Conservation (phyloP, 1,140 invertebrate genomes). For the Hyposmocoma kahamanoa region DNA sequence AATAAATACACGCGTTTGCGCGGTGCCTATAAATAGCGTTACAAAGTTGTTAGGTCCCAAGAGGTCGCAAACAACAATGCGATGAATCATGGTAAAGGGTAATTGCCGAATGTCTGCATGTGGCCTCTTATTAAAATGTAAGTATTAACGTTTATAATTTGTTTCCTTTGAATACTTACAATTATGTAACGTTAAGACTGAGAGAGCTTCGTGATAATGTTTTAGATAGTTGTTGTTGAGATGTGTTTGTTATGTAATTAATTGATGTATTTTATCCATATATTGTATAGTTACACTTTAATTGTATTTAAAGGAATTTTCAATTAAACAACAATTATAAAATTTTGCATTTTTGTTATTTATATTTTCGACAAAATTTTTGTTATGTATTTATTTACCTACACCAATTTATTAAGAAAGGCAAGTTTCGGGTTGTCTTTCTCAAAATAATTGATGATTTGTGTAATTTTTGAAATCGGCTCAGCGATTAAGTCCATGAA, state of each 20-base stretch:
- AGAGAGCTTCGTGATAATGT: not conserved
- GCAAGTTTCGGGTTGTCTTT: conserved; percentile 52
- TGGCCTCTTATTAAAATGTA: too few species aligned
- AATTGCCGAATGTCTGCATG: too few species aligned
- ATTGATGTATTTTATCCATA: too few species aligned
- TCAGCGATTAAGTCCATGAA: not conserved
- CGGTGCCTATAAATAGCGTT: too few species aligned
- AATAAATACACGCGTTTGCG: too few species aligned
- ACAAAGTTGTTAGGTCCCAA: too few species aligned
- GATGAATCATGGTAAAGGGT: too few species aligned
- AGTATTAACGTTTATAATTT: too few species aligned
- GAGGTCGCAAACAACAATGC: too few species aligned
- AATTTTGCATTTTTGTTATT: not conserved
- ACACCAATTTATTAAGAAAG: conserved; percentile 61
- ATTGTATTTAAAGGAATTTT: not conserved
- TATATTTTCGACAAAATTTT: not conserved
- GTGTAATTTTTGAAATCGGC: too few species aligned
- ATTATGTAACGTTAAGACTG: not conserved
- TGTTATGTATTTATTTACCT: too few species aligned
- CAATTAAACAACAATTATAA: conserved; percentile 1
- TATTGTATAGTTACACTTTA: not conserved
- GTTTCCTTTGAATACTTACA: too few species aligned
- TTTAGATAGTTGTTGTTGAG: not conserved
- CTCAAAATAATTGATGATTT: conserved; percentile 66
- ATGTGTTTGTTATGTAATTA: not conserved